Base-by-base conservation (phyloP, 2,888 invertebrate species). In the Imbricaverruca yamaguchii region DNA sequence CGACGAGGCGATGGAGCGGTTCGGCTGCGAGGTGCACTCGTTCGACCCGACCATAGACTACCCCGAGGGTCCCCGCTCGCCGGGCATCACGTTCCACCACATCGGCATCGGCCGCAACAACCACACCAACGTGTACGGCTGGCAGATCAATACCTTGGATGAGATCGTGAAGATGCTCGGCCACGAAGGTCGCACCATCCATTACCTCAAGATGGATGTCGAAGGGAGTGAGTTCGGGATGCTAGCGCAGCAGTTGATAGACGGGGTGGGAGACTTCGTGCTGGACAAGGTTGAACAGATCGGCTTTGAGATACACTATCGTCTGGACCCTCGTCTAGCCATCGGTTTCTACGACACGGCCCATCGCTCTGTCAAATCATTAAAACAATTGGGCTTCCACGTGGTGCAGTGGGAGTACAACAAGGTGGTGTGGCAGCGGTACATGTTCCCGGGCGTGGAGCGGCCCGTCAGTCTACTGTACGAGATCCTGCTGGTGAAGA, bases 191-290 rank as follows among this genome's bases (percentile, higher is more conserved):
- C 86, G 86, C 80, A 84, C 84, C 2, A 86, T 88, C 55, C 87
- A 87, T 83, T 86, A 86, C 80, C 82, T 88, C 63, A 88, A 88
- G 82, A 86, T 87, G 83, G 87, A 88, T 82, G 85, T 87, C 21
- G 87, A 87, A 81, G 87, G 86, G 67, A 85, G 85, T 3, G 87
- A 88, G 82, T 88, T 87, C 86, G 84, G 81, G 7, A 83, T 83
- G 10, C 57, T 84, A 12, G 82, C 81, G 0, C 81, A 81, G 65
- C 81, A 77, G 56, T n/a, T 81, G 67, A 59, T 69, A 13, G 69
- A 69, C 39, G 67, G 74, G n/a, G n/a, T 21, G 1, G 59, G 74
- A 4, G 61, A 69, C 4, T 69, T 59, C 55, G 55, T 81, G 21
- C 77, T 77, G 18, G 77, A 77, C 56, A 55, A 77, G 77, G 77